phyloP scores from a whole-genome alignment of 1,140 invertebrate species.

The Drosophila nigrodunni region DNA sequence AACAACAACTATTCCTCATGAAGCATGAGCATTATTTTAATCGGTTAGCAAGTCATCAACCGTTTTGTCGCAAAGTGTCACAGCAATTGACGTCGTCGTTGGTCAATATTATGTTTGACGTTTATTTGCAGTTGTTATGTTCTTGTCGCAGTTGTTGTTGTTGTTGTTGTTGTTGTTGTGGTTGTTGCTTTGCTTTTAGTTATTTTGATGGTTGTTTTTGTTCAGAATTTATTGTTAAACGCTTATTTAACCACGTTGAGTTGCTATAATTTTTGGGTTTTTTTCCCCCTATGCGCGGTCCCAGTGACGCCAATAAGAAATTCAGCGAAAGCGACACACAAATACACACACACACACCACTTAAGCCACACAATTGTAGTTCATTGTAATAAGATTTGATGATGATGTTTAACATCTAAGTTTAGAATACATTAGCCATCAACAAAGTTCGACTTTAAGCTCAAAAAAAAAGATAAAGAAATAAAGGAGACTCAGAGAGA shows the following conservation, averaged over 20 bases:
- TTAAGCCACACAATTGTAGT: neutral
- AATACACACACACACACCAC: constrained; percentile 1
- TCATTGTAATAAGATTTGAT: neutral
- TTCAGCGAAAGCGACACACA: constrained; percentile 42
- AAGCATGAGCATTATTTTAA: constrained; percentile 10
- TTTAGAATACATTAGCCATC: constrained; percentile 34
- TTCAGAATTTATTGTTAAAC: constrained; percentile 22
- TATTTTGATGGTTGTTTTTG: neutral
- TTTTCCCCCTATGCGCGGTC: constrained; percentile 22
- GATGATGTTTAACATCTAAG: constrained; percentile 36
- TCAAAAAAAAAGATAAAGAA: neutral
- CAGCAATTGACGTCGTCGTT: constrained; percentile 36
- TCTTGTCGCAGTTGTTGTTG: neutral
- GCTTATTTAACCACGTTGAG: constrained; percentile 1
- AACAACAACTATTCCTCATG: neutral
- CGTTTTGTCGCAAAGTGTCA: constrained; percentile 20
- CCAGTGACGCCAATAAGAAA: constrained; percentile 46
- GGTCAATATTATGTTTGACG: constrained; percentile 22
- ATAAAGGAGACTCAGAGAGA: neutral
- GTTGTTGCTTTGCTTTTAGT: neutral
- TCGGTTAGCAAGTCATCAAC: constrained; percentile 29
- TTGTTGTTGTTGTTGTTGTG: neutral
- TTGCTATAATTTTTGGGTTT: constrained; percentile 23
- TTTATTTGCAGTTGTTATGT: constrained; percentile 2
- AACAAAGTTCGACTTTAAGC: constrained; percentile 2